Evolutionary conservation across 2,797 vertebrate genomes (phyloP).

Genomic region (Acrocephalus scirpaceus): DNA sequence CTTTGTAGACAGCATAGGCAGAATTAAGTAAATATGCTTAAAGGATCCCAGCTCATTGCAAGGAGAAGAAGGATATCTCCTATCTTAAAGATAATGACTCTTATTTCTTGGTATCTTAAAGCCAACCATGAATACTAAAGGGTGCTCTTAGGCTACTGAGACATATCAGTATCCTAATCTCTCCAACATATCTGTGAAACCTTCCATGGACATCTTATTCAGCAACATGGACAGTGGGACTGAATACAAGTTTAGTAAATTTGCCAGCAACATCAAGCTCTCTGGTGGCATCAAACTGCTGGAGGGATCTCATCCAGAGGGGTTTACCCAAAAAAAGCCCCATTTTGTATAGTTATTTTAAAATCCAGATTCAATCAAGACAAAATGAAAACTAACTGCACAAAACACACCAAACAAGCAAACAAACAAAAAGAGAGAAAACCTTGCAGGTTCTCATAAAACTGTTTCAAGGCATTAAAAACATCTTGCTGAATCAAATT

Average conservation of each 20-base stretch:
- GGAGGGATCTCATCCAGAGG: background rate
- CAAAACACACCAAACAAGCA: background rate
- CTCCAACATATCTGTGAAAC: background rate
- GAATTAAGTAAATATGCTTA: background rate
- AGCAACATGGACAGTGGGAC: background rate
- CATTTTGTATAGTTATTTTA: background rate
- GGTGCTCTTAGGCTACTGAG: background rate
- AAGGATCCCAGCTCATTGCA: background rate
- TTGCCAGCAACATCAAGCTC: background rate
- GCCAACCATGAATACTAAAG: background rate
- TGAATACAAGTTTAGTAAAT: background rate
- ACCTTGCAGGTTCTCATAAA: background rate
- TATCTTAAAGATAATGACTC: background rate
- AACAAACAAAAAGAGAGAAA: background rate
- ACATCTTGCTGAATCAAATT: background rate
- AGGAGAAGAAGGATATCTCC: background rate
- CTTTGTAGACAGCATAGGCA: background rate
- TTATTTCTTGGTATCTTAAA: background rate
- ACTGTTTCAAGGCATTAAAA: background rate
- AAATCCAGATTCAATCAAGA: background rate
- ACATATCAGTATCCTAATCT: background rate
- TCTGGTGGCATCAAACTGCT: background rate
- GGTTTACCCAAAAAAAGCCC: accelerated
- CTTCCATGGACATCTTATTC: no score
- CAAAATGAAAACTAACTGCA: background rate